A percentile compares a stretch with the other conserved stretches of the same genome.
phyloP scores from a whole-genome alignment of 2,797 vertebrate species.

The Onychomys torridus region DNA sequence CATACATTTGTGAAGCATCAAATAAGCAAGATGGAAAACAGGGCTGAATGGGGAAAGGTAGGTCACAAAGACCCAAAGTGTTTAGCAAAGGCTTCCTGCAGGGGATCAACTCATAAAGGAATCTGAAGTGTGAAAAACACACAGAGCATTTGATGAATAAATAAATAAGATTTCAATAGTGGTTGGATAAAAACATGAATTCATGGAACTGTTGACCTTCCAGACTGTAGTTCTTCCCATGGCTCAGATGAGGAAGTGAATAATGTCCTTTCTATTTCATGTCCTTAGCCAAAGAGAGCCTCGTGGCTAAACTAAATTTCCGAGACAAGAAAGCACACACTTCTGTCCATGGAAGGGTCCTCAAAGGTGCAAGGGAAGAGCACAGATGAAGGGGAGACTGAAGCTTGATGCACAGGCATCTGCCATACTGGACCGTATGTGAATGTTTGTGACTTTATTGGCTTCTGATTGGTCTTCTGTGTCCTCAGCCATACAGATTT shows the following conservation, averaged over 20 bases:
- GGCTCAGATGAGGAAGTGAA: background rate
- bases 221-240: background rate
- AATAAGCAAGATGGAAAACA: background rate
- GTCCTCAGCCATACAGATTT: background rate
- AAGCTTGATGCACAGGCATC: background rate
- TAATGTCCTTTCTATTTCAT: background rate
- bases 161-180: background rate
- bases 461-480: background rate
- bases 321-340: background rate
- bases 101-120: background rate
- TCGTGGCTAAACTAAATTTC: background rate
- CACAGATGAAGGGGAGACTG: background rate
- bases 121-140: background rate
- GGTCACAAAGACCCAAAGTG: background rate
- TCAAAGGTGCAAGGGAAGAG: background rate
- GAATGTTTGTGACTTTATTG: background rate
- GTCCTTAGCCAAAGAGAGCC: background rate
- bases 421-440: background rate
- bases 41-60: background rate
- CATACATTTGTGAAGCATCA: background rate
- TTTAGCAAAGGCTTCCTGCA: background rate
- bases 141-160: background rate
- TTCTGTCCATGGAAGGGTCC: background rate
- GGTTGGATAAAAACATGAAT: background rate
- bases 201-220: background rate